Evolutionary conservation across 2,888 invertebrate genomes (phyloP).

Genomic region (Helicoverpa assulta): DNA sequence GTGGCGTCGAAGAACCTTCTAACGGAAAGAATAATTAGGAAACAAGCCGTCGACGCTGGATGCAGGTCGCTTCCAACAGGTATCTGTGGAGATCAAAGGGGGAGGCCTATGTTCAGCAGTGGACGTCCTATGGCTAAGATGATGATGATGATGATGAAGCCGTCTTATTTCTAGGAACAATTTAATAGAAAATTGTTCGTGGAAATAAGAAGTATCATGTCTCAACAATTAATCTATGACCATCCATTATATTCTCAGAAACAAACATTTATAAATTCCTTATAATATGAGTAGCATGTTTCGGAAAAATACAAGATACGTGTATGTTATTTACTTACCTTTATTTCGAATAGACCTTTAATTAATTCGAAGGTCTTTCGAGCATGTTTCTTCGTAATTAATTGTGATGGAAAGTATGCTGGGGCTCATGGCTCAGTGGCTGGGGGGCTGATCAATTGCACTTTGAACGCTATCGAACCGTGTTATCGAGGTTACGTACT

Average conservation of each 20-base stretch:
- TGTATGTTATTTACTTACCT: background rate
- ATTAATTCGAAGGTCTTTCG: background rate
- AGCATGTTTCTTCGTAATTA: slow-evolving; percentile 7
- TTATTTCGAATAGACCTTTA: background rate
- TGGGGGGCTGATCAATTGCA: background rate
- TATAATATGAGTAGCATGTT: background rate
- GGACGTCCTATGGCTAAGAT: too few species aligned
- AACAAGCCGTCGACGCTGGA: too few species aligned
- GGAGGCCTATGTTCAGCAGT: too few species aligned
- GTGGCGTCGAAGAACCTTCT: too few species aligned
- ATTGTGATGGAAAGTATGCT: background rate
- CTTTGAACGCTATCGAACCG: background rate
- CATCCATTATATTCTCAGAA: slow-evolving; percentile 21
- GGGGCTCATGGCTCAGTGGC: background rate
- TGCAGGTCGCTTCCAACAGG: too few species aligned
- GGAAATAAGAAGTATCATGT: too few species aligned
- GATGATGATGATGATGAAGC: too few species aligned
- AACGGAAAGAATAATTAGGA: too few species aligned
- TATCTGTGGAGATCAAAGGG: too few species aligned
- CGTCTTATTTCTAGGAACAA: too few species aligned
- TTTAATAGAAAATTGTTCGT: too few species aligned
- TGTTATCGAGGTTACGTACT: background rate
- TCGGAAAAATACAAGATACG: slow-evolving; percentile 3
- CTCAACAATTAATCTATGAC: slow-evolving; percentile 21
- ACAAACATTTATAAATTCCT: slow-evolving; percentile 22